These are phyloP conservation scores for Cephus sareptanus DNA, from an alignment of 2,888 invertebrate species.

Conservation along the genomic window DNA sequence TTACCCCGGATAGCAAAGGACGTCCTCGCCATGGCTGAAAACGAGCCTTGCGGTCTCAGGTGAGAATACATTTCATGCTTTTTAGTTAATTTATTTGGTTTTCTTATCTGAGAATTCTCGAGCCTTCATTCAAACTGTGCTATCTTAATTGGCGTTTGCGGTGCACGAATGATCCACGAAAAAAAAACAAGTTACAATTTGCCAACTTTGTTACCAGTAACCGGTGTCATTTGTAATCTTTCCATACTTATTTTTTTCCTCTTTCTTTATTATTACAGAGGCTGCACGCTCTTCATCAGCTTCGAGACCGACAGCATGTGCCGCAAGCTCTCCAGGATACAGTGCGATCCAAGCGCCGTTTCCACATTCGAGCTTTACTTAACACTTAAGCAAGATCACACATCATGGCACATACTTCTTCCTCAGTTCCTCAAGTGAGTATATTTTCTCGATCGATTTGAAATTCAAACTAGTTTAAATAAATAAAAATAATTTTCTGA, in stretches of 20 bases:
- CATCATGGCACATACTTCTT: constrained; percentile 87
- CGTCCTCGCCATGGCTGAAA: constrained; percentile 84
- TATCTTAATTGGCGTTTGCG: no score
- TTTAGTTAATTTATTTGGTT: not conserved
- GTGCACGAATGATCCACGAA: not conserved
- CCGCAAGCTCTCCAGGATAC: constrained; percentile 83
- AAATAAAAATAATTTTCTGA: not conserved
- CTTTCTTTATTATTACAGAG: constrained; percentile 64
- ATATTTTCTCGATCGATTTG: constrained; percentile 17
- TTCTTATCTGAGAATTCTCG: not conserved
- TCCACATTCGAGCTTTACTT: constrained; percentile 92
- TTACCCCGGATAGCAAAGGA: constrained; percentile 82
- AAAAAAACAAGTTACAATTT: not conserved
- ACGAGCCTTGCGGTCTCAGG: constrained; percentile 89
- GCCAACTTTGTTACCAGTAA: not conserved
- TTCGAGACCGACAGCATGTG: constrained; percentile 79
- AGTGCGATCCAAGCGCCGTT: constrained; percentile 87
- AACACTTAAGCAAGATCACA: constrained; percentile 86
- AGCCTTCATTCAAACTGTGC: no score
- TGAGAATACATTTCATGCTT: constrained; percentile 30
- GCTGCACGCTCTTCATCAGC: constrained; percentile 86
- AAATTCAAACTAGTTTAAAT: constrained; percentile 6
- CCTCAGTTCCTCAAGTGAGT: constrained; percentile 93
- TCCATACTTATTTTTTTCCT: constrained; percentile 7
- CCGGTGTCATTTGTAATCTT: not conserved